Conservation (phyloP, 64 coral and sea anemone species). For the Pocillopora verrucosa region DNA sequence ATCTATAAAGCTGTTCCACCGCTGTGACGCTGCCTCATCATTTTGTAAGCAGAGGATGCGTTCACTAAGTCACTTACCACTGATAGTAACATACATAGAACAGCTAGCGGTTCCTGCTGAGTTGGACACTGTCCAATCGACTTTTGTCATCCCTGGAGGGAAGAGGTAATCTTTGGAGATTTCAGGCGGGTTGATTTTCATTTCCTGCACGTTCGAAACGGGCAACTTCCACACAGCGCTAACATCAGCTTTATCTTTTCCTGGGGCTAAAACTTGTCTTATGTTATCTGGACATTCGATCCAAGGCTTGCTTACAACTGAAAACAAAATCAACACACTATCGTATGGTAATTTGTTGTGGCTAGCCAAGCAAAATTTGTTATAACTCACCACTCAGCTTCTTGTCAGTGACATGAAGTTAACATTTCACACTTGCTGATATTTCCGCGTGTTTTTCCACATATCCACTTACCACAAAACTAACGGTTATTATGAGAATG, state of each 20-base stretch:
- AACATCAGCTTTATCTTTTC: constrained; percentile 34
- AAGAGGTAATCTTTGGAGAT: constrained; percentile 38
- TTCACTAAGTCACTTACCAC: neutral
- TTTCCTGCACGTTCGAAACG: neutral
- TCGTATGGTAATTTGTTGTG: too few relatives aligned
- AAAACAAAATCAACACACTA: neutral
- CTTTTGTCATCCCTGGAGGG: constrained; percentile 26
- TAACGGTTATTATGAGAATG: too few relatives aligned
- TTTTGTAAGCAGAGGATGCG: neutral
- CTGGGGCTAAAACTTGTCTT: neutral
- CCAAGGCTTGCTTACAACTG: constrained; percentile 48
- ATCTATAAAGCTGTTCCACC: too few relatives aligned
- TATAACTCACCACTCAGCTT: too few relatives aligned
- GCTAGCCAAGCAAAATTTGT: too few relatives aligned
- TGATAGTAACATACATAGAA: constrained; percentile 32
- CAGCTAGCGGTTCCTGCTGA: constrained; percentile 29
- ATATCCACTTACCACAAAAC: too few relatives aligned
- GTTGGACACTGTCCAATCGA: constrained; percentile 42
- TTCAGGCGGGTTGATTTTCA: constrained; percentile 11
- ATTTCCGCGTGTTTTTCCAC: too few relatives aligned
- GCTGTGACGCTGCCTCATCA: too few relatives aligned
- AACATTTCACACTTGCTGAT: too few relatives aligned
- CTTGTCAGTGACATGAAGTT: too few relatives aligned
- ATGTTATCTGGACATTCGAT: constrained; percentile 35
- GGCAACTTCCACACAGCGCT: constrained; percentile 49